phyloP scores from a whole-genome alignment of 2,888 invertebrate species.

The Microplitis manilae region DNA sequence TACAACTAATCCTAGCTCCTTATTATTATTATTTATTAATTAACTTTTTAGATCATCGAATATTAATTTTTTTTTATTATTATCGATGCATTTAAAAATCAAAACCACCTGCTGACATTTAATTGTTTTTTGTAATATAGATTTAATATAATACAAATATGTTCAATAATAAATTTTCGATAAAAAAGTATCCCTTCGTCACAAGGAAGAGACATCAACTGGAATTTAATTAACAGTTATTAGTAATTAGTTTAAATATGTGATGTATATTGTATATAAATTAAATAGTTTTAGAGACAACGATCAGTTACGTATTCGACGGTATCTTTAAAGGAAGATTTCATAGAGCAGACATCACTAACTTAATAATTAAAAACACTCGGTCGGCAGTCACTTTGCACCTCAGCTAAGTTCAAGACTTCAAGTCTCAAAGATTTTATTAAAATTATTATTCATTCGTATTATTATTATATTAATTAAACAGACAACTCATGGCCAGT shows the following conservation, averaged over 20 bases:
- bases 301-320: neutral
- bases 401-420: neutral
- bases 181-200: neutral
- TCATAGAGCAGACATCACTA: neutral
- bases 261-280: neutral
- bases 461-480: slow-evolving; percentile 7
- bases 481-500: slow-evolving; percentile 27
- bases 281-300: neutral
- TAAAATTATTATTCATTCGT: slow-evolving; percentile 20
- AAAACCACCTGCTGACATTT: neutral
- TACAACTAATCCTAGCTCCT: neutral
- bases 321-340: slow-evolving; percentile 7
- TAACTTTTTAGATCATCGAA: neutral
- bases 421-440: neutral
- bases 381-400: slow-evolving; percentile 6
- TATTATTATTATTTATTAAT: neutral
- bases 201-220: neutral
- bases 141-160: neutral
- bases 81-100: neutral
- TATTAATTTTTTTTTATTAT: neutral
- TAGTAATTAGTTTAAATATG: neutral
- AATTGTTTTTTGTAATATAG: neutral
- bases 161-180: neutral
- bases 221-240: neutral
- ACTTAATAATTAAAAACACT: neutral